phyloP scores from a whole-genome alignment of 2,113 vertebrate genomes.

The Vulpes vulpes region DNA sequence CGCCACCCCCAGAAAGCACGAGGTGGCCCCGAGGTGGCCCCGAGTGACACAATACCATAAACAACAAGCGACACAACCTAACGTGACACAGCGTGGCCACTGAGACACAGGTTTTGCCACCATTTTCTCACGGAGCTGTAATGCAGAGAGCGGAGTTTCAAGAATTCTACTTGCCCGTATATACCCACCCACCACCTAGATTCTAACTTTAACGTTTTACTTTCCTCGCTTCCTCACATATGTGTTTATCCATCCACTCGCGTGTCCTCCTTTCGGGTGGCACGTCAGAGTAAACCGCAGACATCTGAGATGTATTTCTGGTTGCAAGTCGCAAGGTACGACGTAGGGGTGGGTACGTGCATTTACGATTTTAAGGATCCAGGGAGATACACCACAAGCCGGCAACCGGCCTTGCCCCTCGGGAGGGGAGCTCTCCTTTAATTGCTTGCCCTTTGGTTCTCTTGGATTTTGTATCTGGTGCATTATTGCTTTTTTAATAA shows the following conservation, averaged over 20 bases:
- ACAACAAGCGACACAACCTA: rapidly evolving
- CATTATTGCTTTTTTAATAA: conserved; percentile 40
- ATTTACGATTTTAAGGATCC: not conserved
- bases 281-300: not conserved
- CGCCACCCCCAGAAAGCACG: rapidly evolving
- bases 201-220: not conserved
- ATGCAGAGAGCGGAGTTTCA: not conserved
- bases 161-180: not conserved
- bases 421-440: not conserved
- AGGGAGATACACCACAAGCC: not conserved
- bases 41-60: rapidly evolving
- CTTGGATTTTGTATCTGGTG: not conserved
- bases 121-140: not conserved
- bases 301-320: not conserved
- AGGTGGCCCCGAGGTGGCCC: not conserved
- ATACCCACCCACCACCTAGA: not conserved
- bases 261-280: not conserved
- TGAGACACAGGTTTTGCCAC: not conserved
- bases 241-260: not conserved
- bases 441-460: not conserved
- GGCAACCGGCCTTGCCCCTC: not conserved
- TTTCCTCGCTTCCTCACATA: not conserved
- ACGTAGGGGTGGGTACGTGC: not conserved
- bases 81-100: not conserved
- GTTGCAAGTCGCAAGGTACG: not conserved